phyloP scores from a whole-genome alignment of 2,888 invertebrate genomes.

The Brachycybe producta region DNA sequence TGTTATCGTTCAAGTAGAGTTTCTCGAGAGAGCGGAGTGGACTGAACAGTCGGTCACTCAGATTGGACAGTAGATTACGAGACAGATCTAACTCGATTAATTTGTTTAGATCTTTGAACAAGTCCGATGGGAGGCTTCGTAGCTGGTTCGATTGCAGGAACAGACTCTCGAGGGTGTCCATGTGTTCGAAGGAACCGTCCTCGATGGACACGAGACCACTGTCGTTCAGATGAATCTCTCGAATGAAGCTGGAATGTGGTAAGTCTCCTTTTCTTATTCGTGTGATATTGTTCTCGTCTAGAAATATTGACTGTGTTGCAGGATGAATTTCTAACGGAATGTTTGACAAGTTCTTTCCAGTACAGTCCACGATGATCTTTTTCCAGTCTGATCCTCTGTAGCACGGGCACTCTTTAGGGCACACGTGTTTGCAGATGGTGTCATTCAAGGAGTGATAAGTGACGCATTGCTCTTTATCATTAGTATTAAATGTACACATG shows the following conservation, averaged over 20 bases:
- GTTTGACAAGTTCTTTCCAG: too few relatives aligned
- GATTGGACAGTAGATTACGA: constrained; percentile 53
- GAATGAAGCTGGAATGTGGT: background rate
- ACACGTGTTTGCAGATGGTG: too few relatives aligned
- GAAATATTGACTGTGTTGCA: too few relatives aligned
- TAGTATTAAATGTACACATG: too few relatives aligned
- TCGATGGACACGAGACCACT: background rate
- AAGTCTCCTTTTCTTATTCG: too few relatives aligned
- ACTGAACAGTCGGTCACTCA: constrained; percentile 47
- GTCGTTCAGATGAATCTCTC: background rate
- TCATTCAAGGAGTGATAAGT: too few relatives aligned
- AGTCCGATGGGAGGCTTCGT: background rate
- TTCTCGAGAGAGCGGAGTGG: constrained; percentile 33
- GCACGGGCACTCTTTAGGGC: too few relatives aligned
- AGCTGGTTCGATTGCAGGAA: background rate
- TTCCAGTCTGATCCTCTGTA: too few relatives aligned
- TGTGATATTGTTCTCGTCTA: too few relatives aligned
- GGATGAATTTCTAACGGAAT: too few relatives aligned
- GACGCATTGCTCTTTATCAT: too few relatives aligned
- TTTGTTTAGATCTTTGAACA: constrained; percentile 57
- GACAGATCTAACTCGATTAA: constrained; percentile 58
- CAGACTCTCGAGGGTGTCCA: background rate
- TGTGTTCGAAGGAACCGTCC: background rate
- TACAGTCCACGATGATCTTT: too few relatives aligned
- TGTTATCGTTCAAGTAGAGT: constrained; percentile 57